Conservation (phyloP, 1,140 invertebrate genomes). For the Bombus haemorrhoidalis region DNA sequence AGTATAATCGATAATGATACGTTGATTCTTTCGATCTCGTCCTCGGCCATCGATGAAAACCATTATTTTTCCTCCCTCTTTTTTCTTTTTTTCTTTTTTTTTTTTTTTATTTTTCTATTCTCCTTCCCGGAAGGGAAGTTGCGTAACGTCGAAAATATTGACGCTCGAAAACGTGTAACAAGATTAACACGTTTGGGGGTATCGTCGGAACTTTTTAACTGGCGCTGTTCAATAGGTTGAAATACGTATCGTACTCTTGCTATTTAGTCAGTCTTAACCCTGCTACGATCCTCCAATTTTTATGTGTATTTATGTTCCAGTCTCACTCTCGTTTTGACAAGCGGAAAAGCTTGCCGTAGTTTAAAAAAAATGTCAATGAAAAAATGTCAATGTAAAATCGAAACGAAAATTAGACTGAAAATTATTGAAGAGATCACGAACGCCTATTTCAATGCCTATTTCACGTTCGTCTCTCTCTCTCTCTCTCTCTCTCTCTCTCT, state of each 20-base stretch:
- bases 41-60: background rate
- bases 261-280: background rate
- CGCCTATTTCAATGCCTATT: background rate
- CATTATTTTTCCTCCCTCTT: background rate
- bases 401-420: background rate
- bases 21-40: background rate
- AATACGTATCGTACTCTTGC: background rate
- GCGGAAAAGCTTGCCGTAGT: background rate
- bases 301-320: background rate
- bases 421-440: background rate
- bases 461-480: no score
- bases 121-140: background rate
- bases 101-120: background rate
- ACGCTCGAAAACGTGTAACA: background rate
- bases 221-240: no score
- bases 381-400: no score
- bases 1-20: background rate
- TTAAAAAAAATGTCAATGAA: background rate
- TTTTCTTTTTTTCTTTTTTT: background rate
- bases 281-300: background rate
- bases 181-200: background rate
- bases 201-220: background rate
- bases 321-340: background rate
- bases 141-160: background rate
- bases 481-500: no score